Evolutionary conservation across 2,797 vertebrate genomes (phyloP), one percentile per base, ranked within the genome.

Genomic region (Telmatherina bonti): DNA sequence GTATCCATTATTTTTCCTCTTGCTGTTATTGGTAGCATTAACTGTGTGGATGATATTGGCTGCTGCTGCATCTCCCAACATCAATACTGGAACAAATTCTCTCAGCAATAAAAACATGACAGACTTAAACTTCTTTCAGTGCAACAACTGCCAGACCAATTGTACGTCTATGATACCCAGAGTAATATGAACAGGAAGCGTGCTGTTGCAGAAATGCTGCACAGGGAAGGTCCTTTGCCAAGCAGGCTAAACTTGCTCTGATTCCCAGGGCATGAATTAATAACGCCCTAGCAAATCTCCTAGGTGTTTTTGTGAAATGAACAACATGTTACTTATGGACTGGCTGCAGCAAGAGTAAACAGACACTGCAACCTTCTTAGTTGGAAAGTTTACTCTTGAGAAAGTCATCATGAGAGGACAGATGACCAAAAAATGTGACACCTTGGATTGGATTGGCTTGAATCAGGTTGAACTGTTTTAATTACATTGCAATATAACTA

Each of bases 1-100:
- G 56, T 58, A 72, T 60, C 66, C 70, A 82, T 76, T 78, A 84
- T 79, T 66, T 78, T 52, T 64, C 38, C 27, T 58, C 64, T 58
- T 36, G 60, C 78, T 68, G 71, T 64, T 69, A 66, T 60, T 71
- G 78, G 59, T 51, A 62, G 45, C 63, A 78, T 75, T 76, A 76
- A 81, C 67, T 47, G 33, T 64, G 64, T 55, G 71, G 62, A 66
- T 51, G 47, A 24, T 30, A 53, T 67, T 9, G 30, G 67, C 65
- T 54, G 24, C 57, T 78, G n/a, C 45, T n/a, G 35, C 12, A 35
- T 69, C 52, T 60, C 62, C 61, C 41, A 33, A 60, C 54, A 72
- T 22, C 55, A 35, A 57, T 22, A 41, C 43, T 70, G 16, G 72
- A 80, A 76, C 58, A 41, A 76, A 85, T 62, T 60, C 41, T 61